Conservation (phyloP, 2,113 vertebrate species). For the Eira barbara region DNA sequence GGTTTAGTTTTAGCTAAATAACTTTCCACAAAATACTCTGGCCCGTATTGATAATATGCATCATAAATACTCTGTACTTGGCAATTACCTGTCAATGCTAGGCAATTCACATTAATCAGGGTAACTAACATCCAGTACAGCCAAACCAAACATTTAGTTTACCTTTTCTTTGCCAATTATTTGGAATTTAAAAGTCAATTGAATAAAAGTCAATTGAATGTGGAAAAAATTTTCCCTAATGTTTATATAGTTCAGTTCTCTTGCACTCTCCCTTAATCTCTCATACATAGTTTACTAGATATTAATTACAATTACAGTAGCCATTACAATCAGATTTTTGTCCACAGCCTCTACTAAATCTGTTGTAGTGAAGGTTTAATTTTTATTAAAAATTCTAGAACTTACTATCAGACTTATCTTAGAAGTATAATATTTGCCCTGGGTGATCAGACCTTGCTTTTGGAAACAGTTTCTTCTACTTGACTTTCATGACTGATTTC, state of each 20-base stretch:
- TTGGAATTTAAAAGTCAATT: neutral
- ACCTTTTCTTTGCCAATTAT: neutral
- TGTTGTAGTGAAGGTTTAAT: neutral
- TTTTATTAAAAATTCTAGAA: neutral
- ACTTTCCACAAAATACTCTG: neutral
- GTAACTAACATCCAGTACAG: neutral
- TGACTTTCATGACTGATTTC: neutral
- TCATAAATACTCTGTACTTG: neutral
- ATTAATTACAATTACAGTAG: neutral
- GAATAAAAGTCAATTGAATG: neutral
- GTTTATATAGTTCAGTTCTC: neutral
- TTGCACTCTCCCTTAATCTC: neutral
- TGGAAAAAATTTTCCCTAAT: neutral
- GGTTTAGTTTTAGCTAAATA: neutral
- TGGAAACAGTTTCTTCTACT: neutral
- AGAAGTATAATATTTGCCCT: neutral
- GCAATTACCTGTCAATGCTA: neutral
- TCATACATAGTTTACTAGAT: neutral
- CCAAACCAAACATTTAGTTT: neutral
- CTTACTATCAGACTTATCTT: neutral
- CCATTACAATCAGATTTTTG: neutral
- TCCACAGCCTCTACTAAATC: neutral
- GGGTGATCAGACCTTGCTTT: neutral
- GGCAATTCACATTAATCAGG: neutral
- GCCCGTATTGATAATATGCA: neutral